These are phyloP conservation scores for Lacerta viridis DNA, from an alignment of 2,797 vertebrate genomes.

Conservation along the genomic window DNA sequence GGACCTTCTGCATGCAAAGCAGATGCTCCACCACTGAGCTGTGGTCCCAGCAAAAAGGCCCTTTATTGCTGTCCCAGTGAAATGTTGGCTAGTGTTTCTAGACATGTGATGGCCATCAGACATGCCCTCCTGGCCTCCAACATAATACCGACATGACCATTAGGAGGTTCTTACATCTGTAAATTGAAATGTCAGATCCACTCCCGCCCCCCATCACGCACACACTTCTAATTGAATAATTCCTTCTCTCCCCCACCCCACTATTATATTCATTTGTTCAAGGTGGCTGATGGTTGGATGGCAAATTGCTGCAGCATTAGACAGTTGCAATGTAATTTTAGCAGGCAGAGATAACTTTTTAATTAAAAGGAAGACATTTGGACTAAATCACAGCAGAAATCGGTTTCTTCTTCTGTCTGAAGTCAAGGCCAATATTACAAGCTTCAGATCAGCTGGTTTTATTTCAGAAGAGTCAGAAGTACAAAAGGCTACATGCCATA, in stretches of 20 bases:
- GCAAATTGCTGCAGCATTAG: background rate
- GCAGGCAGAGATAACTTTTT: background rate
- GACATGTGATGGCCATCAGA: background rate
- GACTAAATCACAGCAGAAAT: slow-evolving; percentile 5
- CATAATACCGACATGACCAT: background rate
- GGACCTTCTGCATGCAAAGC: too few species aligned
- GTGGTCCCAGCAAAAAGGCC: too few species aligned
- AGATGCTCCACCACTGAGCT: too few species aligned
- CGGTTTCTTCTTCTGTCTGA: background rate
- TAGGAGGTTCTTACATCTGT: background rate
- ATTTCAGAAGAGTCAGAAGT: background rate
- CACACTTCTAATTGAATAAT: background rate
- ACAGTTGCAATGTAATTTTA: background rate
- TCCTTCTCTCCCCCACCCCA: background rate
- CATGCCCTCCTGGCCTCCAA: background rate
- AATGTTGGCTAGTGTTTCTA: too few species aligned
- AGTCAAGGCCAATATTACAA: background rate
- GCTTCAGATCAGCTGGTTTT: background rate
- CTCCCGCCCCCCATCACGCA: too few species aligned
- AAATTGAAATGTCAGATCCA: background rate
- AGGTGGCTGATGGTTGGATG: background rate
- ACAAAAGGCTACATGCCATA: background rate
- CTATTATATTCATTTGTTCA: background rate
- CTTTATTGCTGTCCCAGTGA: too few species aligned
- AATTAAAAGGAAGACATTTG: background rate